Percentiles rank a stretch among this genome's conserved stretches.
These are phyloP conservation scores for Miltochrista miniata DNA, from an alignment of 2,888 invertebrate species.

Conservation along the genomic window DNA sequence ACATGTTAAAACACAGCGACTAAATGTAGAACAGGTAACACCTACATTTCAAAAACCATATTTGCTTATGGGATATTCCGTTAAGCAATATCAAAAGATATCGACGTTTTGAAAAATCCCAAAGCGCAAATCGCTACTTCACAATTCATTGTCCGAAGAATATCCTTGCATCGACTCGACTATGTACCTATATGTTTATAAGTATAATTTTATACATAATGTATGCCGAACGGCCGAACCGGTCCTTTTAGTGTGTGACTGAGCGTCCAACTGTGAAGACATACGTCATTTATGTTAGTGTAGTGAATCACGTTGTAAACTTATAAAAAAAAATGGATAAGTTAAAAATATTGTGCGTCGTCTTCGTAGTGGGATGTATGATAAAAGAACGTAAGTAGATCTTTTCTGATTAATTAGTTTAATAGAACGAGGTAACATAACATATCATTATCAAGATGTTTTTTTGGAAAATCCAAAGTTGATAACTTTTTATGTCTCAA, in stretches of 20 bases:
- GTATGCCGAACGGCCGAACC: too few relatives aligned
- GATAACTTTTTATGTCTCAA: background rate
- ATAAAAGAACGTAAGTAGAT: constrained; percentile 20
- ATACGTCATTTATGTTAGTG: background rate
- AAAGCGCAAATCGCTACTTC: too few relatives aligned
- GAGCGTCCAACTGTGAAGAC: background rate
- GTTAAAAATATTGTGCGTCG: background rate
- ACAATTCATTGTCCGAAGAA: too few relatives aligned
- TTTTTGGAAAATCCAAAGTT: background rate
- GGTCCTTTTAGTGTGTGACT: too few relatives aligned
- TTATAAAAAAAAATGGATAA: constrained; percentile 2
- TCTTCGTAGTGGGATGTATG: background rate
- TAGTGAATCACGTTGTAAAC: background rate
- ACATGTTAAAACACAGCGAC: too few relatives aligned
- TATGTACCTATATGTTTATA: too few relatives aligned
- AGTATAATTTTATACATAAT: background rate
- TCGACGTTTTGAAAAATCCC: too few relatives aligned
- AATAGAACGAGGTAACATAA: background rate
- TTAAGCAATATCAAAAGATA: background rate
- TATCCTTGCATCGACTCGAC: too few relatives aligned
- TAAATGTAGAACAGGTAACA: too few relatives aligned
- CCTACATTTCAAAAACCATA: too few relatives aligned
- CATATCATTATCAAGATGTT: background rate
- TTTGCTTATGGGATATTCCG: background rate
- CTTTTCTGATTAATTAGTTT: background rate